These are phyloP conservation scores for Ciona savignyi DNA, from an alignment of 23 tunicate genomes.

Conservation along the genomic window DNA sequence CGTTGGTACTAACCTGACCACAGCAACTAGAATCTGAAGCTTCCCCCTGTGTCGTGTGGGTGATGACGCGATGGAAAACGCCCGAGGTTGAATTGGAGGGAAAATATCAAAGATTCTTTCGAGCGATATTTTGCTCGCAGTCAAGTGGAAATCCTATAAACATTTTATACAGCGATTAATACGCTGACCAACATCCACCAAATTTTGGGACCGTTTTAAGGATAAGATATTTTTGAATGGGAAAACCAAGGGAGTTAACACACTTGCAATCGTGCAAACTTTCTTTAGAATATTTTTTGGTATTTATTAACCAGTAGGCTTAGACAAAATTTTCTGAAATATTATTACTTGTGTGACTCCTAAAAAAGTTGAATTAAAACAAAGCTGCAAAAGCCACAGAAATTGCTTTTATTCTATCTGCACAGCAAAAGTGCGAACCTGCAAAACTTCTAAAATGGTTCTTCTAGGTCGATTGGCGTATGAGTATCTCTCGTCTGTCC, in stretches of 20 bases:
- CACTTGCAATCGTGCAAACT: too few species aligned
- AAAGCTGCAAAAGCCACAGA: neutral
- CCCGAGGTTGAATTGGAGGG: conserved; percentile 72
- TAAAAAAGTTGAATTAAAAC: too few species aligned
- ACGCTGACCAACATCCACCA: too few species aligned
- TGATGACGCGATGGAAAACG: conserved; percentile 92
- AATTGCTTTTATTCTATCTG: neutral
- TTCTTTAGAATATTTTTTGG: too few species aligned
- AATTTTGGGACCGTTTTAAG: too few species aligned
- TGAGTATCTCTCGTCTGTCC: conserved; percentile 91
- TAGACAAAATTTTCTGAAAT: too few species aligned
- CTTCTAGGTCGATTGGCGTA: conserved; percentile 96
- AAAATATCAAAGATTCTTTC: conserved; percentile 63
- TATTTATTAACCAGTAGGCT: too few species aligned
- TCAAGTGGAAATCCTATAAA: conserved; percentile 81
- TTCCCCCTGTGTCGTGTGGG: conserved; percentile 50
- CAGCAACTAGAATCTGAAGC: conserved; percentile 81
- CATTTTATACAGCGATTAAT: neutral
- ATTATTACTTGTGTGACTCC: too few species aligned
- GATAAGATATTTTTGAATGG: too few species aligned
- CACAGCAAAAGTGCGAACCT: conserved; percentile 18
- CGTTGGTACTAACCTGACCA: conserved; percentile 39
- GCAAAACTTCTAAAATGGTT: conserved; percentile 73
- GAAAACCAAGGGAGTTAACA: too few species aligned
- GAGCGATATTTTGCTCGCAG: conserved; percentile 37